Evolutionary conservation across 64 coral and sea anemone species (phyloP).

Genomic region (Montipora capricornis): DNA sequence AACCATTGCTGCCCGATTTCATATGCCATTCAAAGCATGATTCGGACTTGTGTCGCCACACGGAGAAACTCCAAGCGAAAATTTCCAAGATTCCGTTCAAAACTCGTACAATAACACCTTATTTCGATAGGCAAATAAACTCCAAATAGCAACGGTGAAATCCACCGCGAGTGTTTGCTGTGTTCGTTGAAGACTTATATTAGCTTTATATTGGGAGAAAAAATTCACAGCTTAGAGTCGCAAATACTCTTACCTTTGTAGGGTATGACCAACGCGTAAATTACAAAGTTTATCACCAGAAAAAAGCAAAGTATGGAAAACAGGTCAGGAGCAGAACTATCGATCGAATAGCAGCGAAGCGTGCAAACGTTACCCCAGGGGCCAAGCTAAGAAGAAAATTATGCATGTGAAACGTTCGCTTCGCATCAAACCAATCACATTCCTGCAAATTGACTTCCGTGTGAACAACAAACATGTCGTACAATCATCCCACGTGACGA

Average conservation of each 20-base stretch:
- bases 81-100: neutral
- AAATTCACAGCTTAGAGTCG: neutral
- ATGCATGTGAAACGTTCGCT: neutral
- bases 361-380: neutral
- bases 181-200: neutral
- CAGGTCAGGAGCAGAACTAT: neutral
- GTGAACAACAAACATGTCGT: neutral
- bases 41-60: neutral
- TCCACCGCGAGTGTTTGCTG: neutral
- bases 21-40: no score
- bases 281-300: neutral
- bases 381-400: neutral
- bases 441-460: constrained; percentile 4
- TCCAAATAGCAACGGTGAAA: neutral
- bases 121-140: neutral
- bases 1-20: no score
- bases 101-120: neutral
- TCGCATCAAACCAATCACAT: constrained; percentile 18
- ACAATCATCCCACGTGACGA: constrained; percentile 2
- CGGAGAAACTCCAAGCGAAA: neutral
- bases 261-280: neutral
- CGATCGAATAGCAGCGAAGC: neutral
- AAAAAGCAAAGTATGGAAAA: neutral
- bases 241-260: constrained; percentile 7
- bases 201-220: neutral